Evolutionary conservation across 2,888 invertebrate species (phyloP).

Genomic region (Hydroisotoma schaefferi): DNA sequence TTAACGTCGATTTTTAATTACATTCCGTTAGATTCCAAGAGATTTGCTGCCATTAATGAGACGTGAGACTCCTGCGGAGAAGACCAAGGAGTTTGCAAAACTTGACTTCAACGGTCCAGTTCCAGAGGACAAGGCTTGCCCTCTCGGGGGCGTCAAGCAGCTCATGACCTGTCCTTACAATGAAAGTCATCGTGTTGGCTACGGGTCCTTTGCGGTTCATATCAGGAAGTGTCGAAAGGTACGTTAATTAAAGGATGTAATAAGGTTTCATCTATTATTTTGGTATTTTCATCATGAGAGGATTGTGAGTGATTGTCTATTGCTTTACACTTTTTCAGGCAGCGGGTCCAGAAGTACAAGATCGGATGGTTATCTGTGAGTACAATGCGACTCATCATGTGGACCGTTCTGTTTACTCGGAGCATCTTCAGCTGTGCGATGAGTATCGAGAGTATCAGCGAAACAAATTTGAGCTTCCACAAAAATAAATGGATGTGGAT

Average conservation of each 20-base stretch:
- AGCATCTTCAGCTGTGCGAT: not conserved
- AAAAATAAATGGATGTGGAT: too few relatives aligned
- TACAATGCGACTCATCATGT: conserved; percentile 8
- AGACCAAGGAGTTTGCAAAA: too few relatives aligned
- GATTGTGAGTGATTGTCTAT: too few relatives aligned
- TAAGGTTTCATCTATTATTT: not conserved
- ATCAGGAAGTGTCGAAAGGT: conserved; percentile 9
- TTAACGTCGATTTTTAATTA: too few relatives aligned
- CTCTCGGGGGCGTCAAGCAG: not conserved
- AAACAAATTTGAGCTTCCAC: too few relatives aligned
- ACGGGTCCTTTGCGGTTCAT: not conserved
- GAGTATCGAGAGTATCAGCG: conserved; percentile 1
- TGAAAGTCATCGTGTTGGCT: conserved; percentile 15
- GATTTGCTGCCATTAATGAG: too few relatives aligned
- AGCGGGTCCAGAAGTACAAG: not conserved
- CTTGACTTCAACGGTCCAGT: not conserved
- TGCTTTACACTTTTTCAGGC: not conserved
- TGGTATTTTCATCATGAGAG: not conserved
- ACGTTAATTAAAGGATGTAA: not conserved
- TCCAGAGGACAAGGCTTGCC: not conserved
- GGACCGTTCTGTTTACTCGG: not conserved
- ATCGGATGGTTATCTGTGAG: not conserved
- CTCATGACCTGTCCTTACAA: conserved; percentile 14
- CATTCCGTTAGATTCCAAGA: too few relatives aligned
- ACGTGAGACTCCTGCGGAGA: too few relatives aligned